These are phyloP conservation scores for Ardeotis arabs DNA, from an alignment of 2,113 vertebrate species.

Conservation along the genomic window DNA sequence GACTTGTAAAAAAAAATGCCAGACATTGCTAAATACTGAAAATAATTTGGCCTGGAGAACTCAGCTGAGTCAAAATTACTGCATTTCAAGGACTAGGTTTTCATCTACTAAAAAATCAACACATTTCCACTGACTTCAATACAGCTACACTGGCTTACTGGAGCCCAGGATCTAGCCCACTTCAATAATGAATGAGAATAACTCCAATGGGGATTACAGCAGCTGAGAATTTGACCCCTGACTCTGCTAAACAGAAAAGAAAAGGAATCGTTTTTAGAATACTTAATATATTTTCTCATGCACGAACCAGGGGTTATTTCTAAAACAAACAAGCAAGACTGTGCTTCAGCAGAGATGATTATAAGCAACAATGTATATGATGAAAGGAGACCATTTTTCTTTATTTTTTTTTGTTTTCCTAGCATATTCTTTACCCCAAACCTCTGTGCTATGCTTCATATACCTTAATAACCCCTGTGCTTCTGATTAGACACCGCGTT, in stretches of 20 bases:
- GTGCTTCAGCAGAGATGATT: not conserved
- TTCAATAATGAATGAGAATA: constrained; percentile 50
- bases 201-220: not conserved
- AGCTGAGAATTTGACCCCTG: constrained; percentile 51
- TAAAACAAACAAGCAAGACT: constrained; percentile 50
- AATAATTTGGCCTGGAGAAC: not conserved
- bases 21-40: not conserved
- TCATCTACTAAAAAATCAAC: not conserved
- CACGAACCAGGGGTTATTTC: not conserved
- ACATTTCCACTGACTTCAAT: not conserved
- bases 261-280: constrained; percentile 38
- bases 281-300: constrained; percentile 56
- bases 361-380: not conserved
- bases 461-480: not conserved
- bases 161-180: constrained; percentile 28
- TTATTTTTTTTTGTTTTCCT: not conserved
- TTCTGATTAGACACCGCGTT: not conserved
- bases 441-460: not conserved
- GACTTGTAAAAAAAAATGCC: not conserved
- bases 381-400: not conserved
- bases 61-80: not conserved
- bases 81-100: not conserved
- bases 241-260: not conserved
- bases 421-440: not conserved
- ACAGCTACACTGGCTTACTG: not conserved